Evolutionary conservation across 2,888 invertebrate genomes (phyloP).

Genomic region (Hermaeophaga mercurialis): DNA sequence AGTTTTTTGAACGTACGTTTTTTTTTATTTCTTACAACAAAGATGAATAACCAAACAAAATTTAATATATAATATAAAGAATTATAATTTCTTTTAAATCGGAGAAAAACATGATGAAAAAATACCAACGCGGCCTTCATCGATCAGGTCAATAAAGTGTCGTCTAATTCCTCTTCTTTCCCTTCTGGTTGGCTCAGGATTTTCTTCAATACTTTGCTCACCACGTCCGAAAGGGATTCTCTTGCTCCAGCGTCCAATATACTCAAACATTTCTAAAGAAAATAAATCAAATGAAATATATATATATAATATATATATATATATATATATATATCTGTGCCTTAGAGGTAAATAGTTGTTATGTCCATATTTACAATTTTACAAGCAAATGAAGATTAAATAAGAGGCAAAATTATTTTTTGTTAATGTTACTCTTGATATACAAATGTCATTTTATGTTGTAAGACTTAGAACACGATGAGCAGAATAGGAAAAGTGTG

Average conservation of each 20-base stretch:
- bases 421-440: no score
- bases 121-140: slow-evolving; percentile 11
- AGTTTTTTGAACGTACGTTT: no score
- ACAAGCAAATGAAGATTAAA: no score
- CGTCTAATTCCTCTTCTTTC: slow-evolving; percentile 91
- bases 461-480: no score
- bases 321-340: no score
- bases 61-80: slow-evolving; percentile 15
- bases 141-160: slow-evolving; percentile 83
- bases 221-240: slow-evolving; percentile 87
- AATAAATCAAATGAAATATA: no score
- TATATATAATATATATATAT: no score
- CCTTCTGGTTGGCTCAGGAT: slow-evolving; percentile 76
- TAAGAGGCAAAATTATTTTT: no score
- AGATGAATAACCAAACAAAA: slow-evolving; percentile 27
- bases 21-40: slow-evolving; percentile 8
- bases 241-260: slow-evolving; percentile 85
- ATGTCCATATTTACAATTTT: no score
- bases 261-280: slow-evolving; percentile 68
- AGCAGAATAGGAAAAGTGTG: no score
- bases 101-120: slow-evolving; percentile 12
- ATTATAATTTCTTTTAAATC: slow-evolving; percentile 14
- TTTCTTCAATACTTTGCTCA: slow-evolving; percentile 85
- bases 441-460: no score
- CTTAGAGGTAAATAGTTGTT: no score